Evolutionary conservation across 1,140 invertebrate species (phyloP).

Genomic region (Sesamia nonagrioides): DNA sequence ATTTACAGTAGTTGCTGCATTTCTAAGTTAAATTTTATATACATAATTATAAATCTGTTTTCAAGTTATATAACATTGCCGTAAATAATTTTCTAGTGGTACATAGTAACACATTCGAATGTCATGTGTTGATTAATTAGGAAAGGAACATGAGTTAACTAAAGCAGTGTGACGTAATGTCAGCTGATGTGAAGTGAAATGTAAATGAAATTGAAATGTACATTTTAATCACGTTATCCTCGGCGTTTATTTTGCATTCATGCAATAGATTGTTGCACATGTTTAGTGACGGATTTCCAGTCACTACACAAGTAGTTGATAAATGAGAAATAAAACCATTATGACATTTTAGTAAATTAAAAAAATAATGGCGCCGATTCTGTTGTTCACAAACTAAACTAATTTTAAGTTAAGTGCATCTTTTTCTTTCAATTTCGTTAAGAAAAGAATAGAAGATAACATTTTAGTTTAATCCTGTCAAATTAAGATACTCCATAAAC

Average conservation of each 20-base stretch:
- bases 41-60: constrained; percentile 12
- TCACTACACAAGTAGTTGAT: constrained; percentile 15
- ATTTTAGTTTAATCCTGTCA: no score
- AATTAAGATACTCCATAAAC: no score
- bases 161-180: neutral
- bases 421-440: no score
- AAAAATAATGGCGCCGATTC: no score
- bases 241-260: constrained; percentile 8
- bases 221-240: constrained; percentile 2
- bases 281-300: neutral
- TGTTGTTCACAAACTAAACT: no score
- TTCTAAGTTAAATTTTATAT: constrained; percentile 11
- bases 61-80: neutral
- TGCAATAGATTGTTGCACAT: neutral
- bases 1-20: constrained; percentile 7
- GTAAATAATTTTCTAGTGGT: constrained; percentile 19
- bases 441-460: no score
- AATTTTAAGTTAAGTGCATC: no score
- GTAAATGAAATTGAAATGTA: neutral
- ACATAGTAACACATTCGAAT: constrained; percentile 21
- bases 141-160: neutral
- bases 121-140: constrained; percentile 1
- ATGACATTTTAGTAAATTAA: constrained; percentile 9
- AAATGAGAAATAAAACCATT: neutral
- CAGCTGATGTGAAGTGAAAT: neutral